These are phyloP conservation scores for Lissocephala sabroskyi DNA, from an alignment of 2,888 invertebrate species.

Conservation along the genomic window DNA sequence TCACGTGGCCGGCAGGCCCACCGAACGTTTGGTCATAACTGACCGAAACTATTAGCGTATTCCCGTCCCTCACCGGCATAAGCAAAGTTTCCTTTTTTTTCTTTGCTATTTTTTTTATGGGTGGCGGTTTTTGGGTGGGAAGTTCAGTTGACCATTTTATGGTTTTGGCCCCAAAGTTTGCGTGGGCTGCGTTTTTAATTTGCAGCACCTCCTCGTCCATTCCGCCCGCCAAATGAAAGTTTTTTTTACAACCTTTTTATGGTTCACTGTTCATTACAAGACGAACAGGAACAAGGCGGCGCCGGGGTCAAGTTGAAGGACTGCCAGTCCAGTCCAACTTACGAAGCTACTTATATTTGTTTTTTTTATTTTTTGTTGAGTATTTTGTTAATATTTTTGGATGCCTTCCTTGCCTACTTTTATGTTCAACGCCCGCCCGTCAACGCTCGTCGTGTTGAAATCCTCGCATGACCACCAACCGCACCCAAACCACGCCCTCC, in stretches of 20 bases:
- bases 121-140: constrained; percentile 41
- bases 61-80: constrained; percentile 12
- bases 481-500: constrained; percentile 27
- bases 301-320: too few relatives aligned
- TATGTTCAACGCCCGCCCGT: constrained; percentile 37
- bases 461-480: constrained; percentile 8
- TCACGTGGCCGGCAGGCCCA: constrained; percentile 50
- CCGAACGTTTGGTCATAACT: too few relatives aligned
- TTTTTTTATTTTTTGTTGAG: constrained; percentile 16
- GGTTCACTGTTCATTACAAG: constrained; percentile 57
- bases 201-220: constrained; percentile 15
- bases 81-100: constrained; percentile 19
- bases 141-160: too few relatives aligned
- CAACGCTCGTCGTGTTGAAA: constrained; percentile 9
- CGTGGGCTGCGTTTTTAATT: constrained; percentile 46
- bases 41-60: constrained; percentile 41
- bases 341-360: constrained; percentile 12
- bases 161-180: constrained; percentile 4
- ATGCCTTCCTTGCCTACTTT: constrained; percentile 57
- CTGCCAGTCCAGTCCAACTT: too few relatives aligned
- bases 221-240: constrained; percentile 50
- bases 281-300: background rate
- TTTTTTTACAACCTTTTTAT: constrained; percentile 63
- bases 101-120: background rate
- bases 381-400: constrained; percentile 51